phyloP scores from a whole-genome alignment of 2,113 vertebrate species.

The Pantherophis guttatus region DNA sequence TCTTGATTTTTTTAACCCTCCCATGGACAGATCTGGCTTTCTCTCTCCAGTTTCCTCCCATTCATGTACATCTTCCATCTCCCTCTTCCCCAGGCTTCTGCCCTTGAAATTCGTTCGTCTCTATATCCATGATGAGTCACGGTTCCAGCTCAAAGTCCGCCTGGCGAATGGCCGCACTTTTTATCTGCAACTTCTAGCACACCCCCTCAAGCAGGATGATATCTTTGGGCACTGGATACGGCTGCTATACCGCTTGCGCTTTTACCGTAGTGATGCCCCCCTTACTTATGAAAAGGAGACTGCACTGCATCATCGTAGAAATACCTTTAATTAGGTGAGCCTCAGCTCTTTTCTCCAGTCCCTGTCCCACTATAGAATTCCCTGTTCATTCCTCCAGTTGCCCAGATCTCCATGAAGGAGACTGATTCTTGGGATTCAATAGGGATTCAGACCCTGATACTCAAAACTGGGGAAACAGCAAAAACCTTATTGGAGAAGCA shows the following conservation, averaged over 20 bases:
- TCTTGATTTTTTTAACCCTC: neutral
- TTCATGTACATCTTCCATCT: neutral
- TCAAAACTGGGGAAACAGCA: too few species aligned
- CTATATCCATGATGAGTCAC: conserved; percentile 43
- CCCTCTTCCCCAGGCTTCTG: conserved; percentile 39
- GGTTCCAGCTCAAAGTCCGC: conserved; percentile 58
- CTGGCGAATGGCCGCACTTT: conserved; percentile 49
- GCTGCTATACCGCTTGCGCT: conserved; percentile 58
- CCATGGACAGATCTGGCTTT: neutral
- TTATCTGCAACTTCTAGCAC: conserved; percentile 57
- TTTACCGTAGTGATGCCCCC: conserved; percentile 14
- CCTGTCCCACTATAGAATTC: too few species aligned
- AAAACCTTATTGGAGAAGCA: too few species aligned
- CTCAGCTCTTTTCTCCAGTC: too few species aligned
- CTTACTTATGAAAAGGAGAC: neutral
- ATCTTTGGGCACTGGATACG: conserved; percentile 61
- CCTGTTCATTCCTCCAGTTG: too few species aligned
- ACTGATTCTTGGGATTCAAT: too few species aligned
- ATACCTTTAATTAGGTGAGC: too few species aligned
- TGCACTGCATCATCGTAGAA: too few species aligned
- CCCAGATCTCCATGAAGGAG: too few species aligned
- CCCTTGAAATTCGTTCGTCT: conserved; percentile 60
- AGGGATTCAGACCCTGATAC: too few species aligned
- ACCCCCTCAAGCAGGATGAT: neutral
- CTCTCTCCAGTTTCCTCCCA: neutral